Evolutionary conservation across 2,888 invertebrate genomes (phyloP).

Genomic region (Pandemis corylana): DNA sequence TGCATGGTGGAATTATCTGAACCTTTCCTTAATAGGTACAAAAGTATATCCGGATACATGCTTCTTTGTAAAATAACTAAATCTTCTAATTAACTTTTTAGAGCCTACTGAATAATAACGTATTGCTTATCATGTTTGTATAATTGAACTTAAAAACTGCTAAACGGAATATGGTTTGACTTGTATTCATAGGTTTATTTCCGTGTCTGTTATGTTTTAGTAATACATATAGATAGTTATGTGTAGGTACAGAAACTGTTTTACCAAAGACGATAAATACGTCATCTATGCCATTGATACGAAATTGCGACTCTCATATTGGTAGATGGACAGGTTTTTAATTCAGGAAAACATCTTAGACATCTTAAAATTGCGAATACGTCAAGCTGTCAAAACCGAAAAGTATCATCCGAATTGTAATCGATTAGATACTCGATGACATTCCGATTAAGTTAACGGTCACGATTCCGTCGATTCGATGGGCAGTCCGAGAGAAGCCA

Average conservation of each 20-base stretch:
- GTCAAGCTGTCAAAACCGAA: constrained; percentile 8
- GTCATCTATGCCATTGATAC: neutral
- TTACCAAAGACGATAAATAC: neutral
- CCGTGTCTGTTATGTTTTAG: neutral
- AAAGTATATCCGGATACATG: neutral
- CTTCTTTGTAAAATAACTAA: neutral
- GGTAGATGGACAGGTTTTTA: neutral
- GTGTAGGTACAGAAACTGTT: neutral
- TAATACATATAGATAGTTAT: neutral
- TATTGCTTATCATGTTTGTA: neutral
- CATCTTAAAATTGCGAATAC: neutral
- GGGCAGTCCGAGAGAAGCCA: constrained; percentile 15
- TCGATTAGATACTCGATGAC: constrained; percentile 32
- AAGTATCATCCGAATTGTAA: constrained; percentile 22
- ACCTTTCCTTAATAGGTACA: neutral
- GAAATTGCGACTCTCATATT: neutral
- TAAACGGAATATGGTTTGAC: neutral
- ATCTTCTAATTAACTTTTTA: neutral
- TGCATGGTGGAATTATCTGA: neutral
- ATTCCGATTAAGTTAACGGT: constrained; percentile 28
- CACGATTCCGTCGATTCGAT: constrained; percentile 33
- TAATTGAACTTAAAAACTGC: neutral
- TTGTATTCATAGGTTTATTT: neutral
- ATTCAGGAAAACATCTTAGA: neutral
- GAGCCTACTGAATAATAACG: neutral